Percentiles rank a stretch among this genome's conserved stretches.
Conservation (phyloP, 2,888 invertebrate species). For the Drosophila mayaguana region DNA sequence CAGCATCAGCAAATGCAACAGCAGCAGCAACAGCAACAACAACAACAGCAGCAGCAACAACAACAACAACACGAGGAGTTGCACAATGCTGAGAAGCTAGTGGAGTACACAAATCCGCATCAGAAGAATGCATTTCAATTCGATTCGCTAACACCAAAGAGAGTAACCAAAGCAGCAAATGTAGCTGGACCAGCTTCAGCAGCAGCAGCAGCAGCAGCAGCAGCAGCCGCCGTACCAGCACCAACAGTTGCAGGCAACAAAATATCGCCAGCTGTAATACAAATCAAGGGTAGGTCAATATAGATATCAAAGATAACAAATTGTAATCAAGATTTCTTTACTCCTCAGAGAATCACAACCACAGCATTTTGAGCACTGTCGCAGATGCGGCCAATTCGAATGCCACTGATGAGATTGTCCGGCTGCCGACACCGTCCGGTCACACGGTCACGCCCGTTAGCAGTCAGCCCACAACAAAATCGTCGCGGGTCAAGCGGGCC, state of each 20-base stretch:
- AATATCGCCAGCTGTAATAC: conserved; percentile 55
- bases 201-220: conserved; percentile 18
- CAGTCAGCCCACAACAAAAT: conserved; percentile 74
- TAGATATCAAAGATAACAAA: neutral
- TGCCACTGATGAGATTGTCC: conserved; percentile 69
- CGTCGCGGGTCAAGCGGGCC: conserved; percentile 90
- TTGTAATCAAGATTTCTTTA: neutral
- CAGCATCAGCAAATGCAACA: conserved; percentile 56
- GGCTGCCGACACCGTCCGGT: conserved; percentile 60
- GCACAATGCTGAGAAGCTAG: conserved; percentile 85
- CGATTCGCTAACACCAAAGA: conserved; percentile 85
- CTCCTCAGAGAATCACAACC: conserved; percentile 66
- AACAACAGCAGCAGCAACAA: conserved; percentile 51
- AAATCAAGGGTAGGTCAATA: conserved; percentile 53
- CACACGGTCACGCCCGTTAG: conserved; percentile 35
- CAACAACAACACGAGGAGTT: conserved; percentile 76
- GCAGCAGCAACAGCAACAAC: conserved; percentile 40
- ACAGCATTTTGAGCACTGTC: conserved; percentile 70
- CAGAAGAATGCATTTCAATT: conserved; percentile 85
- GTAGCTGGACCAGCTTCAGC: conserved; percentile 32
- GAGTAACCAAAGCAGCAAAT: conserved; percentile 74
- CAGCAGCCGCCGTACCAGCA: conserved; percentile 13
- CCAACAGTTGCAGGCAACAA: conserved; percentile 10
- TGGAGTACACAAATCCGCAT: conserved; percentile 83
- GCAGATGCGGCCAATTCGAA: conserved; percentile 74